Percentiles rank a stretch among this genome's conserved stretches.
Conservation (phyloP, 2,888 invertebrate genomes). For the Carpatolechia fugitivella region DNA sequence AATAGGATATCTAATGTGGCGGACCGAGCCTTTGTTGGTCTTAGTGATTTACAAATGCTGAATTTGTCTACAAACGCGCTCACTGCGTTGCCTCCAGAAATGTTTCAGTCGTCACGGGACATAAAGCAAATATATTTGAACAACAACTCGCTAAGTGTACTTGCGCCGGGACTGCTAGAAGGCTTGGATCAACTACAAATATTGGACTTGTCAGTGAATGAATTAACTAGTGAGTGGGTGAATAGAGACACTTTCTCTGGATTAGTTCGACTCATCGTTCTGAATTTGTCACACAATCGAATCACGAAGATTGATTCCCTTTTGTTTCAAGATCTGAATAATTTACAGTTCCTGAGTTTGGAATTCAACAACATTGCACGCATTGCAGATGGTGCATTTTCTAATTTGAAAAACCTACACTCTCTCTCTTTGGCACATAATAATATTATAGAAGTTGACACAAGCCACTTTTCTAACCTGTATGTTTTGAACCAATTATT, state of each 20-base stretch:
- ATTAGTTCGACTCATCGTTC: constrained; percentile 84
- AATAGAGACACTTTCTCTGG: constrained; percentile 88
- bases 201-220: constrained; percentile 86
- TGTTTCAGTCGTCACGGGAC: constrained; percentile 86
- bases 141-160: constrained; percentile 87
- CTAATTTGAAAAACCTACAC: constrained; percentile 86
- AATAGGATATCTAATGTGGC: constrained; percentile 87
- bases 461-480: constrained; percentile 85
- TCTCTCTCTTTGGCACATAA: constrained; percentile 87
- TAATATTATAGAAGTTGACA: constrained; percentile 83
- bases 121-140: constrained; percentile 86
- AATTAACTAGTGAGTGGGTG: constrained; percentile 87
- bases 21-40: constrained; percentile 86
- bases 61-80: constrained; percentile 90
- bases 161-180: constrained; percentile 87
- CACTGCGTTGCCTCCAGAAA: constrained; percentile 86
- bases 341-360: constrained; percentile 86
- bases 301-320: constrained; percentile 84
- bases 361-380: constrained; percentile 85
- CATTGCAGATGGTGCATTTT: constrained; percentile 86
- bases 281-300: constrained; percentile 86
- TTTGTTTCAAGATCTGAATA: constrained; percentile 86
- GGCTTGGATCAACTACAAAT: constrained; percentile 85
- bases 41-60: constrained; percentile 83
- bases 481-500: constrained; percentile 86